Base-by-base conservation (phyloP, 2,888 invertebrate species). In the Dryobota labecula region DNA sequence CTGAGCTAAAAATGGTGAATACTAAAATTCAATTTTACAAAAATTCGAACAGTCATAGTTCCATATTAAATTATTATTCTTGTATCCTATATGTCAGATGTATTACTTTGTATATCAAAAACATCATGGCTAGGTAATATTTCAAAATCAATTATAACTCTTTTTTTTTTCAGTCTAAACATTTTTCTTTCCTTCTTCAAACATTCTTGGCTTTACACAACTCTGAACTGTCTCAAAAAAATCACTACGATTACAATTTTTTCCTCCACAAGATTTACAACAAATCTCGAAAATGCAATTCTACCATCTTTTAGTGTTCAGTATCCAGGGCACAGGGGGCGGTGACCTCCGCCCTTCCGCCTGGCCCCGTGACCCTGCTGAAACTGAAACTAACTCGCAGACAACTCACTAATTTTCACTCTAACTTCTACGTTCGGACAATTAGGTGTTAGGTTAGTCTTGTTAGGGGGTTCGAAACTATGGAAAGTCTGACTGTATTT, bases 301-400 rank as follows among this genome's bases (percentile, higher is more conserved):
- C 68, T 45, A 78, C 63, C 65, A 76, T 78, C 74, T 85, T 86
- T 84, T 74, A 81, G 71, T 71, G 77, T 85, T 82, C 82, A 69
- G 77, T 83, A 88, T 88, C 82, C 86, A 86, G 88, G 89, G 86
- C 86, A 82, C 72, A 73, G 80, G 79, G 91, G 89, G 89, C 89
- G 86, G 84, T 85, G 90, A 92, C 90, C 91, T 87, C 89, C 90
- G 88, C 90, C 91, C 91, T 93, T 92, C 92, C 92, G 92, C 80
- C 77, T 84, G 83, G 77, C 85, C 85, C 80, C 76, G 78, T 84
- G 84, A 83, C 90, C 92, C 86, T 80, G 79, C 87, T 90, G 87
- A 88, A 90, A 90, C 90, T 89, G 88, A 88, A 90, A 92, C 90
- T 91, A 82, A 80, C 84, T 80, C 79, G 75, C 86, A 76, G 74